Evolutionary conservation across 2,113 vertebrate genomes (phyloP).

Genomic region (Serinus canaria): DNA sequence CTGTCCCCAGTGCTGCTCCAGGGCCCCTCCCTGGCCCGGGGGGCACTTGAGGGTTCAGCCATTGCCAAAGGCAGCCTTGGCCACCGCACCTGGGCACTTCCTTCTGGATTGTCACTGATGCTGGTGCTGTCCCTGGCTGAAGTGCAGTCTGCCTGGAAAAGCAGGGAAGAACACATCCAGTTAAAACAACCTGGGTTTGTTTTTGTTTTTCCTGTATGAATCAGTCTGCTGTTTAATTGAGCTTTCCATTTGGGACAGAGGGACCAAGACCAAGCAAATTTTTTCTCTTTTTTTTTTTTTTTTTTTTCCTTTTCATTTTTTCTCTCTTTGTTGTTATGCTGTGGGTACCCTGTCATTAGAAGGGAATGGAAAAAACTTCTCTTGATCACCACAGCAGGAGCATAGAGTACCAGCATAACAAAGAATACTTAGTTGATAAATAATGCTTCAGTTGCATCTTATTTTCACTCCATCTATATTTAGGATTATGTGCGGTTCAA

Average conservation of each 20-base stretch:
- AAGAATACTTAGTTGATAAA: background rate
- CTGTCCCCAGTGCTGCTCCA: background rate
- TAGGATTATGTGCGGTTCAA: background rate
- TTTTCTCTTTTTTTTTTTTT: background rate
- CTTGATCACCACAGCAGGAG: background rate
- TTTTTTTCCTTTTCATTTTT: background rate
- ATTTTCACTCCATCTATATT: background rate
- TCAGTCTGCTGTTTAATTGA: background rate
- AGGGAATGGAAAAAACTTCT: background rate
- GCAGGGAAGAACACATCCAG: background rate
- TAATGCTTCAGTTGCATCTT: background rate
- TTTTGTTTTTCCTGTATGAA: background rate
- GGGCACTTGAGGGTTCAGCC: background rate
- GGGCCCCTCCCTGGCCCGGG: background rate
- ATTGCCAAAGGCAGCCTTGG: background rate
- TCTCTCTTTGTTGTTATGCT: background rate
- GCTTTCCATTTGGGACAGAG: background rate
- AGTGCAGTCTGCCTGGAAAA: background rate
- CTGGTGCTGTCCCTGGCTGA: fast-evolving
- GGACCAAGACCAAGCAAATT: background rate
- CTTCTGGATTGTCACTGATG: background rate
- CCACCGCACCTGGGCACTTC: fast-evolving
- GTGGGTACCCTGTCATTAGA: background rate
- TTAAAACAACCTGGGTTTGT: background rate
- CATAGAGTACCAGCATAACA: background rate